phyloP scores from a whole-genome alignment of 2,113 vertebrate genomes.

The Ancistrus triradiatus region DNA sequence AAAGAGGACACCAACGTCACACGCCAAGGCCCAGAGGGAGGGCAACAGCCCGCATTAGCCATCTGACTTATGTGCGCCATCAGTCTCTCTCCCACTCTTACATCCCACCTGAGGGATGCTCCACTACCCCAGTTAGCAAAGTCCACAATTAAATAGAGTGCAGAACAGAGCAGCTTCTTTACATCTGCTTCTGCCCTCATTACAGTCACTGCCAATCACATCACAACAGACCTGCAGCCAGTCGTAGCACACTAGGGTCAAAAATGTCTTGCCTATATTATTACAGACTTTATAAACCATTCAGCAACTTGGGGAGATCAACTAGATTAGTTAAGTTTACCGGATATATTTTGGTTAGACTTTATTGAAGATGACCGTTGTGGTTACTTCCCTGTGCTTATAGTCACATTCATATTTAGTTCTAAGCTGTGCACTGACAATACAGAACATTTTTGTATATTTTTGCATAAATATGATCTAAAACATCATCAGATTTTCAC shows the following conservation, averaged over 20 bases:
- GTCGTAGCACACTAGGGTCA: background rate
- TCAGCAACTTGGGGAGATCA: too few relatives aligned
- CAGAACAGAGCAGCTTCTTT: background rate
- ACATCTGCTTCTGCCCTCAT: background rate
- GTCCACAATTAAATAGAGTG: slow-evolving; percentile 23
- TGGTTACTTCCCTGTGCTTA: too few relatives aligned
- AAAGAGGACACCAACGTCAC: slow-evolving; percentile 26
- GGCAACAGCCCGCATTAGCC: slow-evolving; percentile 25
- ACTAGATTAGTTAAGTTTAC: too few relatives aligned
- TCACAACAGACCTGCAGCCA: background rate
- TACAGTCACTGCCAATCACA: slow-evolving; percentile 5
- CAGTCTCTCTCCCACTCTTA: background rate
- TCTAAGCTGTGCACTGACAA: too few relatives aligned
- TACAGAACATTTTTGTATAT: too few relatives aligned
- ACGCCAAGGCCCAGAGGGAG: slow-evolving; percentile 24
- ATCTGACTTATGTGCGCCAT: background rate
- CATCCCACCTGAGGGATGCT: slow-evolving; percentile 29
- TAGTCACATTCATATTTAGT: too few relatives aligned
- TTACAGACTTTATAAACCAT: too few relatives aligned
- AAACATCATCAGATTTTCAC: too few relatives aligned
- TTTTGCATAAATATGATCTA: too few relatives aligned
- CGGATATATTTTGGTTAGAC: too few relatives aligned
- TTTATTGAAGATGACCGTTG: too few relatives aligned
- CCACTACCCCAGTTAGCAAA: slow-evolving; percentile 30
- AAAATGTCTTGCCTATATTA: background rate